Conservation (phyloP, 2,888 invertebrate genomes). For the Polylopha cassiicola region DNA sequence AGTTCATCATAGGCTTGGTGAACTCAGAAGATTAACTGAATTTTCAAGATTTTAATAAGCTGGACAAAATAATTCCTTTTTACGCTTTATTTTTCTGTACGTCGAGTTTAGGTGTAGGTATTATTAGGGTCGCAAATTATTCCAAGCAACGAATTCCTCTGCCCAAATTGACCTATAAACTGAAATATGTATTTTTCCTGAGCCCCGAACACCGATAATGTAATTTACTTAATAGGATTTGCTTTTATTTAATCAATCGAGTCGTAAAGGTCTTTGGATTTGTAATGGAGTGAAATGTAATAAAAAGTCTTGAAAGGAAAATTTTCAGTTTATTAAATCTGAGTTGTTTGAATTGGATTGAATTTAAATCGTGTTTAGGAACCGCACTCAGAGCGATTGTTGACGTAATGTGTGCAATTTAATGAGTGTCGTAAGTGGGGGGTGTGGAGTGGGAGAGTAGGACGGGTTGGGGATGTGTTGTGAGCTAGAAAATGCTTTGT, state of each 20-base stretch:
- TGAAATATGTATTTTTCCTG: slow-evolving; percentile 14
- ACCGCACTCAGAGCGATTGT: neutral
- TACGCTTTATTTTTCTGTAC: slow-evolving; percentile 13
- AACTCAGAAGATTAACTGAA: too few species aligned
- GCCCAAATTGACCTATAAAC: slow-evolving; percentile 2
- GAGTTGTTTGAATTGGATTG: neutral
- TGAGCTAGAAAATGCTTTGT: slow-evolving; percentile 15
- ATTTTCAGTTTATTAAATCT: neutral
- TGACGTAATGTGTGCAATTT: slow-evolving; percentile 1
- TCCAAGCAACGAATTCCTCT: slow-evolving; percentile 2
- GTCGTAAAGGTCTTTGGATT: neutral
- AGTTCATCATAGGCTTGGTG: too few species aligned
- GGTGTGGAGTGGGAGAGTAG: neutral
- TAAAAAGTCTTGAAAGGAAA: slow-evolving; percentile 1
- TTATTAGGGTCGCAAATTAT: slow-evolving; percentile 14
- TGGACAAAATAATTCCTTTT: slow-evolving; percentile 10
- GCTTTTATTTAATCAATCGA: slow-evolving; percentile 15
- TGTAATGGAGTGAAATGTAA: slow-evolving; percentile 12
- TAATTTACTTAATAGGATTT: slow-evolving; percentile 14
- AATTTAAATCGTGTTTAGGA: too few species aligned
- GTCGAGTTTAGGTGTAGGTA: slow-evolving; percentile 8
- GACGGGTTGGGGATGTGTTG: neutral
- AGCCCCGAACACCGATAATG: slow-evolving; percentile 6
- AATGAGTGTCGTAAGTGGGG: neutral
- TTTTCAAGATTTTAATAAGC: too few species aligned